Conservation (phyloP, 2,113 vertebrate genomes). For the Ictidomys tridecemlineatus region DNA sequence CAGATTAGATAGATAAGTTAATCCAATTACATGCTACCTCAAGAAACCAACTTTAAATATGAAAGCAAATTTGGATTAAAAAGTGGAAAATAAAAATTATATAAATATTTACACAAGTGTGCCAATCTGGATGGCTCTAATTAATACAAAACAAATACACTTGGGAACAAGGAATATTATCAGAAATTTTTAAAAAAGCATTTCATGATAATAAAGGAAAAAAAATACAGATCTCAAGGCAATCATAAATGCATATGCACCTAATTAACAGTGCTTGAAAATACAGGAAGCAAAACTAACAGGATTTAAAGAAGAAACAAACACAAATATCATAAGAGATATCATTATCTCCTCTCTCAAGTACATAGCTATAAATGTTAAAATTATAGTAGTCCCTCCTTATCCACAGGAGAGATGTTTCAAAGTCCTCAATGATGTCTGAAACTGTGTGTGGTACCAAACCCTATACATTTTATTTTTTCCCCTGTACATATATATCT, state of each 20-base stretch:
- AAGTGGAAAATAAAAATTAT: neutral
- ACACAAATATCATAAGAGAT: neutral
- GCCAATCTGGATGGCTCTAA: neutral
- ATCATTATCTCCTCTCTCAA: neutral
- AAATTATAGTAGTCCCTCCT: neutral
- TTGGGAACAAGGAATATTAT: neutral
- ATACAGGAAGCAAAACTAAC: neutral
- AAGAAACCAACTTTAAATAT: slow-evolving; percentile 33
- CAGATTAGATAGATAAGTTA: neutral
- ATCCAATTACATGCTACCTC: neutral
- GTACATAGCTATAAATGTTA: neutral
- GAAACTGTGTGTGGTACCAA: neutral
- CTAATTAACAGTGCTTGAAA: neutral
- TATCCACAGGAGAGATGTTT: neutral
- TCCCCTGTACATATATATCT: neutral
- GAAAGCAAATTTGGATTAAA: slow-evolving; percentile 21
- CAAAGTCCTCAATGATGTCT: neutral
- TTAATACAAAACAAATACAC: neutral
- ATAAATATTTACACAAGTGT: slow-evolving; percentile 18
- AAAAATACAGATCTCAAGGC: neutral
- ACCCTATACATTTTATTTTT: neutral
- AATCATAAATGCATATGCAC: neutral
- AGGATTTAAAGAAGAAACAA: neutral
- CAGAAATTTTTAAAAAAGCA: slow-evolving; percentile 1
- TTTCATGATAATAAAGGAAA: neutral